A percentile compares a stretch with the other conserved stretches of the same genome.
Evolutionary conservation across 2,888 invertebrate genomes (phyloP).

Genomic region (Dasysyrphus tricinctus): DNA sequence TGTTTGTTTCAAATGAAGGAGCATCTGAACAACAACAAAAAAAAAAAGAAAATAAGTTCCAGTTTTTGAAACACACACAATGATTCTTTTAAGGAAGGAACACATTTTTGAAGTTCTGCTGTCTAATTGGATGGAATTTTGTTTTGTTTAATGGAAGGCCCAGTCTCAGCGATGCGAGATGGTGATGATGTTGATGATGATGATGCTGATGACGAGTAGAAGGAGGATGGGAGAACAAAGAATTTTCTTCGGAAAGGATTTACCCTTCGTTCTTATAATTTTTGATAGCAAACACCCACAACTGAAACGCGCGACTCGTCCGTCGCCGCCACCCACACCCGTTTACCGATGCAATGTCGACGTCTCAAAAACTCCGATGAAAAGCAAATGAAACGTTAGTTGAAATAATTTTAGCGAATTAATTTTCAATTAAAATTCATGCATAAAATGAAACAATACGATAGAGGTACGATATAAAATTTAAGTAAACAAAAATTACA

Average conservation of each 20-base stretch:
- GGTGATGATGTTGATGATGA: constrained; percentile 11
- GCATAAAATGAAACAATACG: constrained; percentile 55
- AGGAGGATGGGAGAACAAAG: constrained; percentile 15
- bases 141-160: constrained; percentile 51
- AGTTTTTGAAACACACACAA: constrained; percentile 11
- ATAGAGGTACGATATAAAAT: constrained; percentile 15
- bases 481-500: constrained; percentile 17
- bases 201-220: background rate
- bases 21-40: background rate
- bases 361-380: background rate
- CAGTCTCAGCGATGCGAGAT: constrained; percentile 1
- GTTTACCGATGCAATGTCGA: background rate
- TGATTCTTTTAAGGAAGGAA: constrained; percentile 34
- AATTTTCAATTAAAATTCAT: constrained; percentile 75
- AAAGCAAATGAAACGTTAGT: constrained; percentile 64
- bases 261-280: constrained; percentile 6
- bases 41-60: background rate
- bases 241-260: constrained; percentile 2
- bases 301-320: background rate
- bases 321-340: background rate
- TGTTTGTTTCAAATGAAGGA: background rate
- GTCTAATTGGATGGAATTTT: constrained; percentile 65
- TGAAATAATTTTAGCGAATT: constrained; percentile 72
- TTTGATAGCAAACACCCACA: background rate
- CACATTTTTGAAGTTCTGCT: constrained; percentile 48